These are phyloP conservation scores for Drosophila ohnishii DNA, from an alignment of 1,140 invertebrate species.

Conservation along the genomic window DNA sequence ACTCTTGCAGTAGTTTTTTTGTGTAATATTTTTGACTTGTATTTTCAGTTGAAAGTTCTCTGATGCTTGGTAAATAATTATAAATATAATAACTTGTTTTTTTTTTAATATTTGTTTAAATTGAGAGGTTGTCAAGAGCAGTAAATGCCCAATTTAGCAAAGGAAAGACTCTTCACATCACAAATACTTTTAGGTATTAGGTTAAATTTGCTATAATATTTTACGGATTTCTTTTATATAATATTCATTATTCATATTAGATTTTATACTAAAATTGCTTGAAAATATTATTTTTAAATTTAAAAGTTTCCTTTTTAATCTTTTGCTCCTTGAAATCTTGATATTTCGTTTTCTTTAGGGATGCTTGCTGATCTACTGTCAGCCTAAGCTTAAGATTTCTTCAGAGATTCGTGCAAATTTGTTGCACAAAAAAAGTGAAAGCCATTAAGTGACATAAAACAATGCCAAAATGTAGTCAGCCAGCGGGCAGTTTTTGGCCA, in stretches of 20 bases:
- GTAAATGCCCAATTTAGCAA: not conserved
- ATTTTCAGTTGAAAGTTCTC: not conserved
- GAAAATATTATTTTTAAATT: not conserved
- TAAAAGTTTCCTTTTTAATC: too few relatives aligned
- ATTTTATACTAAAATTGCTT: not conserved
- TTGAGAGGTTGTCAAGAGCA: not conserved
- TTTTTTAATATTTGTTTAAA: too few relatives aligned
- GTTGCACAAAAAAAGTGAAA: conserved; percentile 46
- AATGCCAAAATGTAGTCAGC: conserved; percentile 10
- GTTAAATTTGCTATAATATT: not conserved
- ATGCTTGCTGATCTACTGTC: not conserved
- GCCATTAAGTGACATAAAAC: conserved; percentile 39
- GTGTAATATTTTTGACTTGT: too few relatives aligned
- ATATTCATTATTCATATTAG: not conserved
- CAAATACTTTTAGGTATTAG: not conserved
- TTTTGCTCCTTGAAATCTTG: too few relatives aligned
- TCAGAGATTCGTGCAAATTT: conserved; percentile 30
- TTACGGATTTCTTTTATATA: too few relatives aligned
- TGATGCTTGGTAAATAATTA: not conserved
- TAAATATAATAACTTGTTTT: too few relatives aligned
- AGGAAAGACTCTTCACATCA: not conserved
- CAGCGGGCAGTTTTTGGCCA: conserved; percentile 29
- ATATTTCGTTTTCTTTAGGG: not conserved
- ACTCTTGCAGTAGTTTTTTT: not conserved
- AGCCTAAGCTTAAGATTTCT: not conserved